Evolutionary conservation across 2,797 vertebrate genomes (phyloP), one percentile per base, ranked within the genome.

Genomic region (Miichthys miiuy): DNA sequence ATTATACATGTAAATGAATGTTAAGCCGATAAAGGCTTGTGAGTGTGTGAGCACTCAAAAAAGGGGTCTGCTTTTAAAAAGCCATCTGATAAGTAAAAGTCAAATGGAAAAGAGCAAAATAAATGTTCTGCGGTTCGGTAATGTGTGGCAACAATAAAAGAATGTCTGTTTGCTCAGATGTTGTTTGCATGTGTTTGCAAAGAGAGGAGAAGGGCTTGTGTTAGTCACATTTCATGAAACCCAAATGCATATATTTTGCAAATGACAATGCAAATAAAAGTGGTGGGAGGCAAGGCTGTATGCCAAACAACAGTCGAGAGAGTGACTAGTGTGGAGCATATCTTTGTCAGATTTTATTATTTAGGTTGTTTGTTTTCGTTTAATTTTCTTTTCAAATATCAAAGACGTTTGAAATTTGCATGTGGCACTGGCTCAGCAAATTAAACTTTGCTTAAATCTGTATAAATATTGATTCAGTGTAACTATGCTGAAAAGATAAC

Each of bases 1-100:
- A 96, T 97, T 96, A 96, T 88, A 93, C 83, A 96, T 96, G 95
- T 93, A 96, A 97, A 97, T 96, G 89, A 95, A 91, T 92, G 92
- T 84, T 90, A 93, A 91, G 89, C 89, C 89, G 91, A 93, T 91
- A 89, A 91, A 91, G 80, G 80, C 44, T 62, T 69, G 68, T 6
- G 62, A 78, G 68, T 75, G 60, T 64, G 80, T 18, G 48, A 60
- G 16, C 44, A 68, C 70, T 84, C 47, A 55, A 67, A 66, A 77
- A 79, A 69, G 67, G 71, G 63, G 69, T 72, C 68, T 77, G 73
- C 64, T 84, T 90, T 87, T 66, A 82, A 92, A 91, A 88, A 83
- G 72, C 77, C 80, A 89, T 92, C 88, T 86, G 90, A 93, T 93
- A 88, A 90, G 71, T 76, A 69, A 80, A 85, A 85, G 80, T 88